phyloP scores from a whole-genome alignment of 2,888 invertebrate genomes.

The Trissoscelio sp. region DNA sequence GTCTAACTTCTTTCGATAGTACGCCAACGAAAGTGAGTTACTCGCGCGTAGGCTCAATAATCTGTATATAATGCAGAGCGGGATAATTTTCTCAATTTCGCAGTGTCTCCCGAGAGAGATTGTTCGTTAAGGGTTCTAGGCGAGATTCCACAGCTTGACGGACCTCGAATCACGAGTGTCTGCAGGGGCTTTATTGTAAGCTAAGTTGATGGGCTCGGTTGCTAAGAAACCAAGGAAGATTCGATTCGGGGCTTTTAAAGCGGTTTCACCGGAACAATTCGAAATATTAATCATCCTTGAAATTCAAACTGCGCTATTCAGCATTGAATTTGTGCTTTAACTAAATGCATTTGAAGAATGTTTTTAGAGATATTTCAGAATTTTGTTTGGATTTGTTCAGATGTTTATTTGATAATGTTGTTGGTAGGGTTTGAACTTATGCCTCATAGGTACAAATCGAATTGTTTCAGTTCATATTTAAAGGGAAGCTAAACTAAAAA shows the following conservation, averaged over 20 bases:
- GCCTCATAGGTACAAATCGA: too few relatives aligned
- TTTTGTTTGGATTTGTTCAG: too few relatives aligned
- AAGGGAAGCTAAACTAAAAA: too few relatives aligned
- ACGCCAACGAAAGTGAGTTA: conserved; percentile 71
- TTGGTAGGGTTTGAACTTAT: too few relatives aligned
- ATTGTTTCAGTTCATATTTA: too few relatives aligned
- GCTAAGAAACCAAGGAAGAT: conserved; percentile 82
- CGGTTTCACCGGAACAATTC: conserved; percentile 55
- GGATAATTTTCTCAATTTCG: conserved; percentile 84
- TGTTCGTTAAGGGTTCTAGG: conserved; percentile 83
- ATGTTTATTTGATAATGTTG: too few relatives aligned
- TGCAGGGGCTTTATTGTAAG: conserved; percentile 73
- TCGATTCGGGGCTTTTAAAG: conserved; percentile 75
- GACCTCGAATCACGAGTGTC: conserved; percentile 72
- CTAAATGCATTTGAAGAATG: too few relatives aligned
- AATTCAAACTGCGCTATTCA: conserved; percentile 35
- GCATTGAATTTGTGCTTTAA: too few relatives aligned
- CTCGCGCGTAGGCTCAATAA: conserved; percentile 76
- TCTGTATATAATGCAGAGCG: conserved; percentile 79
- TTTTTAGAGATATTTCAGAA: too few relatives aligned
- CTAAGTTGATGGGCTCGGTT: conserved; percentile 84
- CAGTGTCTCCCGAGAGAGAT: conserved; percentile 82
- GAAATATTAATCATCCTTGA: conserved; percentile 58
- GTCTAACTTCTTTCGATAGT: conserved; percentile 69
- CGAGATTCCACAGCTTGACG: conserved; percentile 81